Base-by-base conservation (phyloP, 2,113 vertebrate genomes). In the Stigmatopora argus region DNA sequence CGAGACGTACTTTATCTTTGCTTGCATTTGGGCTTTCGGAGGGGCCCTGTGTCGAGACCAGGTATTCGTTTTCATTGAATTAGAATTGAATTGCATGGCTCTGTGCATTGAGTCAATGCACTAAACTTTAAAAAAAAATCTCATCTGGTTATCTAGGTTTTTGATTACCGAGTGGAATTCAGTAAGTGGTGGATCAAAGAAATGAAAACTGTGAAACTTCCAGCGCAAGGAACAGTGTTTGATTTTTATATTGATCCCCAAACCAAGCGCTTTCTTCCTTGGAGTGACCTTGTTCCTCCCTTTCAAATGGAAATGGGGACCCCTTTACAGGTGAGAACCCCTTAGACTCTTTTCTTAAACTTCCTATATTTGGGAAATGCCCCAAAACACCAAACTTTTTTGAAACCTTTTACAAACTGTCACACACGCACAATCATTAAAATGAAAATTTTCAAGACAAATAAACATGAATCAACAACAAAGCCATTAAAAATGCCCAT, bases 101-200 rank as follows among this genome's bases (percentile, higher is more conserved):
- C 21, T 14, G 52, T 55, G 52, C 52, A 12, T 53, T 53, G 19
- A 26, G 23, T 7, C 5, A 15, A 15, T 15, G 5, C 12, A 13
- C 19, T 23, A 53, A 21, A 31, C 26, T 55, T 23, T 31, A 14
- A 55, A 31, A 31, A 31, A 31, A 31, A 31, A 60, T 72, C 9
- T 69, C 68, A 12, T 7, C 44, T 74, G 15, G 60, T 71, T 71
- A 15, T 59, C 23, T 67, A 92, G 88, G 73, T 93, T 69, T 89
- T 86, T 83, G 90, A 92, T 90, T 94, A 93, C 78, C 88, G 85
- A 7, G 34, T 87, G 45, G 88, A 93, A 82, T 93, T 94, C 85
- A 94, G 90, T 77, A 92, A 91, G 66, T 94, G 90, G 90, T 89
- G 86, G 89, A 88, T 85, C 80, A 93, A 94, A 89, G 90, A 86